Conservation (phyloP, 2,888 invertebrate genomes). For the Cylindroiulus punctatus region DNA sequence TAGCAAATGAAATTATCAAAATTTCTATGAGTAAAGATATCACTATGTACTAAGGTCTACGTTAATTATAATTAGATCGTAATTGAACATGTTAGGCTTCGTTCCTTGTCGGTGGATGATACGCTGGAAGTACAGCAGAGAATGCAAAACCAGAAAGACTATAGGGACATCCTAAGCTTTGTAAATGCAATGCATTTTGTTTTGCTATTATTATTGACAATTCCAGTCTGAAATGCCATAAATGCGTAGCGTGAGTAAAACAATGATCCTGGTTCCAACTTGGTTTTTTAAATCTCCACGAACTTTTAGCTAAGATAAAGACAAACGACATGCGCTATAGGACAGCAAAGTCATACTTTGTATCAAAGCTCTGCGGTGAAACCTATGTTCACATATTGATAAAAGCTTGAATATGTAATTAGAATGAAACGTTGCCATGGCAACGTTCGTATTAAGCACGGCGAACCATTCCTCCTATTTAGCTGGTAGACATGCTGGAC, state of each 20-base stretch:
- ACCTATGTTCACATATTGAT: background rate
- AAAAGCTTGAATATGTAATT: constrained; percentile 12
- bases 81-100: background rate
- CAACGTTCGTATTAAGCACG: background rate
- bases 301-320: background rate
- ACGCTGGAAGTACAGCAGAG: background rate
- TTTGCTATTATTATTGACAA: background rate
- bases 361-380: background rate
- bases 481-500: background rate
- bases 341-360: background rate
- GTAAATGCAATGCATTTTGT: background rate
- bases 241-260: background rate
- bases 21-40: constrained; percentile 21
- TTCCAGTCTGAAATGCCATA: background rate
- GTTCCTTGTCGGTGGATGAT: background rate
- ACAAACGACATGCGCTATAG: background rate
- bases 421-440: background rate
- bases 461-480: background rate
- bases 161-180: background rate
- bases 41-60: background rate
- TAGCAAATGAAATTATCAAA: constrained; percentile 44
- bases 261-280: background rate
- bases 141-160: background rate
- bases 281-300: background rate
- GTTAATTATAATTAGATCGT: background rate